Base-by-base conservation (phyloP, 2,888 invertebrate genomes). In the Eupithecia tripunctaria region DNA sequence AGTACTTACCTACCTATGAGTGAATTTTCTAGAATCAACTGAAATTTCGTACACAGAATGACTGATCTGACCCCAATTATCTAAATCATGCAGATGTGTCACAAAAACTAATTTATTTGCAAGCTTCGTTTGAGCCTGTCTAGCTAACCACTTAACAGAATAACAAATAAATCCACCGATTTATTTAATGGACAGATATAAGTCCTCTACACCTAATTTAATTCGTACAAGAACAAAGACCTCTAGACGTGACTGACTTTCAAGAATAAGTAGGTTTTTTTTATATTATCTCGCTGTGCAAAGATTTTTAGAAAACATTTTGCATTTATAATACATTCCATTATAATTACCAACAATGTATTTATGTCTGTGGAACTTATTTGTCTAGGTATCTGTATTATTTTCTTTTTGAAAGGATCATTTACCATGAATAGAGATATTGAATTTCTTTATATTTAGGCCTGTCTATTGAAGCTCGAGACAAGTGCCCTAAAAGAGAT, bases 401-500 rank as follows among this genome's bases (percentile, higher is more conserved):
- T 32, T 32, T 32, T 4, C 32, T 29, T 4, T n/a, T 47, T 51
- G n/a, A 5, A 25, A 56, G 14, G 25, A 56, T 56, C 12, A 56
- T 25, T 25, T 56, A 25, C 21, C 25, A 25, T 25, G 21, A 25
- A 25, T 56, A 3, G 56, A 56, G 56, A 56, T 25, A 56, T 56
- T 25, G 56, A 25, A 56, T 25, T 56, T 56, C 56, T 29, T 60
- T 15, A 60, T 15, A 60, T 60, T 29, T 15, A 29, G 29, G 27
- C 18, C 60, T 15, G 32, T 67, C 36, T 27, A 32, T 47, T 68
- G 32, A 32, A 68, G 25, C 47, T 56, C 47, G n/a, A 63, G 43
- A 63, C 36, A 67, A 67, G 67, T 67, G 67, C 67, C 67, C 67
- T 60, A 67, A 27, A 43, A 62, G 21, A 18, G 60, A 60, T 60